These are phyloP conservation scores for Sinonovacula constricta DNA, from an alignment of 1,140 invertebrate genomes.

Conservation along the genomic window DNA sequence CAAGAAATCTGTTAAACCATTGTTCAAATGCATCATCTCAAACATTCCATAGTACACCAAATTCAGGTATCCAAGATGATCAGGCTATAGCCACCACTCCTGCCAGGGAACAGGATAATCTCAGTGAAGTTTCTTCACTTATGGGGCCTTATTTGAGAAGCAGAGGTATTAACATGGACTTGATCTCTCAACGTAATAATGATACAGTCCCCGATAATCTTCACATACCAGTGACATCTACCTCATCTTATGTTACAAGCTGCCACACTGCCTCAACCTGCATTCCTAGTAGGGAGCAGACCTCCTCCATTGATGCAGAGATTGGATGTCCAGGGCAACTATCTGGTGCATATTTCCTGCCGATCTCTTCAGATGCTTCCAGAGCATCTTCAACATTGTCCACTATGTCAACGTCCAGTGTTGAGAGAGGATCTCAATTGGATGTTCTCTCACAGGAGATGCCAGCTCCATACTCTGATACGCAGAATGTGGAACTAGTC, in stretches of 20 bases:
- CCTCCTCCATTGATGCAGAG: constrained; percentile 36
- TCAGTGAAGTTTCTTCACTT: background rate
- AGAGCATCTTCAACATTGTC: constrained; percentile 8
- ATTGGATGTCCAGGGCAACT: constrained; percentile 29
- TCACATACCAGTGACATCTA: no score
- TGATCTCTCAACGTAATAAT: no score
- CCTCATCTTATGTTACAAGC: background rate
- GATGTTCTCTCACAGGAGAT: background rate
- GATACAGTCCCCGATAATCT: no score
- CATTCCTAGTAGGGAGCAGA: background rate
- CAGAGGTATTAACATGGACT: constrained; percentile 21
- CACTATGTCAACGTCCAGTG: constrained; percentile 12
- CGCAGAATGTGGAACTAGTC: constrained; percentile 34
- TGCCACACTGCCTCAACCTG: background rate
- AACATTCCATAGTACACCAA: no score
- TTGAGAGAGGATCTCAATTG: background rate
- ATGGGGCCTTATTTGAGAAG: constrained; percentile 32
- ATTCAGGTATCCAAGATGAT: no score
- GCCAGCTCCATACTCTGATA: constrained; percentile 12
- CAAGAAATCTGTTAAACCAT: no score
- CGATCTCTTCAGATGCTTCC: constrained; percentile 21
- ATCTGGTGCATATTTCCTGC: constrained; percentile 42
- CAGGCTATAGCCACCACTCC: no score
- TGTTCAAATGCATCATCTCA: no score
- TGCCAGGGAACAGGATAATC: no score